Percentiles rank a stretch among this genome's conserved stretches.
Evolutionary conservation across 2,797 vertebrate genomes (phyloP).

Genomic region (Macropus fuliginosus): DNA sequence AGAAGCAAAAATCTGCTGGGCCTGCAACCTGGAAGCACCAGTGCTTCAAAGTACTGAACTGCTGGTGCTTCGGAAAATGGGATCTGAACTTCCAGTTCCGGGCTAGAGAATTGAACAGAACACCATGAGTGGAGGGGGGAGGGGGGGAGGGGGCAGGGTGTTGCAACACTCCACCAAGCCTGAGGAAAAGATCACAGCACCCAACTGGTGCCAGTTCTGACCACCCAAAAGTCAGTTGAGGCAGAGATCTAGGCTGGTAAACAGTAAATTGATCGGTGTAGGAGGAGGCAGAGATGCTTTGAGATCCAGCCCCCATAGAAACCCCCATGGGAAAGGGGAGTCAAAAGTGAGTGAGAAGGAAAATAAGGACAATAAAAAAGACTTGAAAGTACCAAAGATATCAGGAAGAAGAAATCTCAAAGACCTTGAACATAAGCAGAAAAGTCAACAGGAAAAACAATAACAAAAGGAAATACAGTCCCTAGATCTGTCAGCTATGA

Average conservation of each 20-base stretch:
- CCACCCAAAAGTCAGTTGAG: not conserved
- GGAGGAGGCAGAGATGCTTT: not conserved
- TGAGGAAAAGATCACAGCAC: not conserved
- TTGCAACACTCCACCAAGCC: too few species aligned
- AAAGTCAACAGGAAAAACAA: not conserved
- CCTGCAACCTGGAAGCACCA: too few species aligned
- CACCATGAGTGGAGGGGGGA: too few species aligned
- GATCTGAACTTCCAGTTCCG: too few species aligned
- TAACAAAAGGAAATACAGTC: not conserved
- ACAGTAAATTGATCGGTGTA: not conserved
- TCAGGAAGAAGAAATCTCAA: not conserved
- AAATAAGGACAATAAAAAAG: not conserved
- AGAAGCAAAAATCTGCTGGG: too few species aligned
- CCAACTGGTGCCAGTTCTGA: not conserved
- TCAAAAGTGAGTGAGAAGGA: not conserved
- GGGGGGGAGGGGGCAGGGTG: fast-evolving
- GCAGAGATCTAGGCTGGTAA: not conserved
- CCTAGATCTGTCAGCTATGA: not conserved
- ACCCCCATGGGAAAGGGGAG: not conserved
- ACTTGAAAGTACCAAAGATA: not conserved
- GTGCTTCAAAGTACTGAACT: too few species aligned
- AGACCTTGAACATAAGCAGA: not conserved
- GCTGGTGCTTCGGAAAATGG: too few species aligned
- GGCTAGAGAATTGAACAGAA: too few species aligned
- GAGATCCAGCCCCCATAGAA: not conserved